Conservation (phyloP, 2,113 vertebrate species). For the Psittacula cyanocephala region DNA sequence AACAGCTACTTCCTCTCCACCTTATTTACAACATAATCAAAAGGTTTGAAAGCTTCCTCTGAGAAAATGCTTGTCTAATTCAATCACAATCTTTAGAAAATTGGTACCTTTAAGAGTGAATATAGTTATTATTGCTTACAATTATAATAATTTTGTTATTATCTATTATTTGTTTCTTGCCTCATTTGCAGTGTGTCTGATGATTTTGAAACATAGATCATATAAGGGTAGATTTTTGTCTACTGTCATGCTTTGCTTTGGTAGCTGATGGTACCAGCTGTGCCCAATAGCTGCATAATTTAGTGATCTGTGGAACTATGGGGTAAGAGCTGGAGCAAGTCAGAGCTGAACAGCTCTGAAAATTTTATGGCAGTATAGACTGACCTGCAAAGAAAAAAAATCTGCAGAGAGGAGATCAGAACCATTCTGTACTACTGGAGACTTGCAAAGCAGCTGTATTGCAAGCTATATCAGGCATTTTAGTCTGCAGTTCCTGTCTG, state of each 20-base stretch:
- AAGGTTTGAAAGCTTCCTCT: background rate
- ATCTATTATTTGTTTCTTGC: background rate
- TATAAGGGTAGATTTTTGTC: background rate
- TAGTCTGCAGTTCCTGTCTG: background rate
- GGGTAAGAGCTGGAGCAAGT: background rate
- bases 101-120: background rate
- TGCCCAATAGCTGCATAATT: background rate
- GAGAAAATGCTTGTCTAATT: background rate
- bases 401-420: background rate
- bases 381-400: background rate
- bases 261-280: background rate
- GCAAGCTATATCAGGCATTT: background rate
- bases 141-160: background rate
- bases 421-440: background rate
- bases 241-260: background rate
- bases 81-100: slow-evolving; percentile 33
- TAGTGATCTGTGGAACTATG: background rate
- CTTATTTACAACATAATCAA: background rate
- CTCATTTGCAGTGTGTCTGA: background rate
- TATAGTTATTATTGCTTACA: background rate
- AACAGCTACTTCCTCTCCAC: background rate
- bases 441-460: background rate
- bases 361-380: background rate
- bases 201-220: background rate
- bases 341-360: background rate